A percentile compares a stretch with the other conserved stretches of the same genome.
Evolutionary conservation across 2,113 vertebrate species (phyloP).

Genomic region (Ceyx cyanopectus): DNA sequence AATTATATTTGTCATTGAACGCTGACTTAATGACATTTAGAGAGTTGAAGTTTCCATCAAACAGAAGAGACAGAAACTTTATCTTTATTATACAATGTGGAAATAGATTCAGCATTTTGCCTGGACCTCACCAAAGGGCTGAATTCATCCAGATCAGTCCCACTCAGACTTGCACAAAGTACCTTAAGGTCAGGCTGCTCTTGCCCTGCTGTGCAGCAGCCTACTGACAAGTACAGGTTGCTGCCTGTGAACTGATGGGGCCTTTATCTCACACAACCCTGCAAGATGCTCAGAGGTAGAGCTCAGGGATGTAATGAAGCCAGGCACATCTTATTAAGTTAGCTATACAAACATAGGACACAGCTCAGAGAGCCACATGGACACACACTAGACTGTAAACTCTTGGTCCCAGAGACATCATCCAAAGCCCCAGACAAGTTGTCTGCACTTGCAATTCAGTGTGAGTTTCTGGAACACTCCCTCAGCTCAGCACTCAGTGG

Average conservation of each 20-base stretch:
- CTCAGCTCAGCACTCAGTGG: neutral
- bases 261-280: neutral
- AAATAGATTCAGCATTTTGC: neutral
- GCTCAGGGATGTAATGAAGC: neutral
- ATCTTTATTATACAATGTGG: too few relatives aligned
- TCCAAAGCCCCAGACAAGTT: neutral
- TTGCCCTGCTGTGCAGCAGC: neutral
- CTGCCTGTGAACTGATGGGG: neutral
- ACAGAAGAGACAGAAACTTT: neutral
- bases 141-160: neutral
- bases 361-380: neutral
- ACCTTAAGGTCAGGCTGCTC: neutral
- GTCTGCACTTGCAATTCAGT: neutral
- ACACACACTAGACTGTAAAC: neutral
- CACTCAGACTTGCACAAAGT: too few relatives aligned
- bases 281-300: neutral
- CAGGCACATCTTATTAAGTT: neutral
- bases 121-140: neutral
- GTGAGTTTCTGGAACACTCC: neutral
- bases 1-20: neutral
- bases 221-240: neutral
- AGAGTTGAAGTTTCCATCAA: neutral
- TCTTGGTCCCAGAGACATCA: neutral
- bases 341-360: neutral
- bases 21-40: neutral